Evolutionary conservation across 1,140 invertebrate genomes (phyloP), one percentile per base, ranked within the genome.

Genomic region (Pissodes strobi): DNA sequence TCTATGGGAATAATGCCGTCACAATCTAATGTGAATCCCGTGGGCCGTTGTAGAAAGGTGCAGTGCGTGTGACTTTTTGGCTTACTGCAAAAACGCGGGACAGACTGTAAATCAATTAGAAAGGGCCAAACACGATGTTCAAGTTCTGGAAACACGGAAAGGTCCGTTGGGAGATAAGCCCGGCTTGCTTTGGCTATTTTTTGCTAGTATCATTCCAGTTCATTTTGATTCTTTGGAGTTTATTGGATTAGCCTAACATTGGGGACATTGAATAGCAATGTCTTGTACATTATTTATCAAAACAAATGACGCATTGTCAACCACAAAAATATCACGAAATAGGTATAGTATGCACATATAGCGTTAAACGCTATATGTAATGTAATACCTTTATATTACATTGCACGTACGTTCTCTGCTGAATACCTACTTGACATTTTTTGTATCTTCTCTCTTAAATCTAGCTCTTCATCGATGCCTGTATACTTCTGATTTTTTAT

Each of bases 51-150:
- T 53, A 43, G 49, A 8, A 34, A 30, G 49, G 27, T 34, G 27
- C 30, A 53, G 49, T 53, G 49, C 49, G 49, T 53, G 49, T 53
- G 49, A 53, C 49, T 53, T 53, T 53, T 13, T 23, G 49, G 49
- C 49, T 37, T 13, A 53, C 30, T 27, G 49, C 49, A 53, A 53
- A 37, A 53, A 53, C 49, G 30, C 25, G 49, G 46, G 49, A 25
- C 49, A 19, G 49, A 53, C 49, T 53, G 25, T 53, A 53, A 53
- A 53, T 53, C 49, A 53, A 53, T 53, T 53, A 53, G 49, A n/a
- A 21, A 53, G 25, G n/a, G 15, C 23, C 49, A 27, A 34, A 34
- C 49, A 53, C 25, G n/a, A 23, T 37, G 49, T 37, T 53, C 30
- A 18, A 53, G 10, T 34, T 53, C 15, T 49, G 13, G 49, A 37